Conservation (phyloP, 2,797 vertebrate species). For the Eulemur mongoz region DNA sequence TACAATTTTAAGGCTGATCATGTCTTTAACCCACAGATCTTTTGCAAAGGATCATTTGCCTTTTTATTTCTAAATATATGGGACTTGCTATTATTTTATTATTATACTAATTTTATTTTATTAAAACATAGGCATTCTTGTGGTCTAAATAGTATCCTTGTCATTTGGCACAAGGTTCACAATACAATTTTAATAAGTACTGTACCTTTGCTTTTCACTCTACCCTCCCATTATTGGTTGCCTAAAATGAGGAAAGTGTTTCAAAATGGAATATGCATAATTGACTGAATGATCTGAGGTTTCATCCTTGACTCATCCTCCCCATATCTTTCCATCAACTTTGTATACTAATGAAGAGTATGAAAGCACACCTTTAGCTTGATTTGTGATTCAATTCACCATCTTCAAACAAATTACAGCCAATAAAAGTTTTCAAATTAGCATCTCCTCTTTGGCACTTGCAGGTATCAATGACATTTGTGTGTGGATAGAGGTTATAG, state of each 20-base stretch:
- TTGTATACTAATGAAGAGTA: neutral
- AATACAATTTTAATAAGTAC: constrained; percentile 12
- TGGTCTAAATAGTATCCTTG: neutral
- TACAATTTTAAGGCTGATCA: neutral
- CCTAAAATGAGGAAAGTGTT: neutral
- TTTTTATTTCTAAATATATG: constrained; percentile 19
- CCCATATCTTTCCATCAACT: neutral
- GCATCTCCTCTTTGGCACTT: constrained; percentile 50
- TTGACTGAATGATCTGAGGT: neutral
- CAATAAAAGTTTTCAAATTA: constrained; percentile 70
- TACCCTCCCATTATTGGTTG: neutral
- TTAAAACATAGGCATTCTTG: constrained; percentile 17
- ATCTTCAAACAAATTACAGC: constrained; percentile 59
- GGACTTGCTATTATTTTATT: neutral
- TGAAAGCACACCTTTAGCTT: neutral
- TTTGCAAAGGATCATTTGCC: neutral
- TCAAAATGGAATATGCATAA: neutral
- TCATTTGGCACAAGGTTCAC: neutral
- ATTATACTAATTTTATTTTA: constrained; percentile 19
- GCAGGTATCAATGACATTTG: constrained; percentile 65
- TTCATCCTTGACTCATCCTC: neutral
- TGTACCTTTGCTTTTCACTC: neutral
- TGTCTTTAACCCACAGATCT: neutral
- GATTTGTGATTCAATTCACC: constrained; percentile 60
- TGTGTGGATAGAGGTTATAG: constrained; percentile 57